Evolutionary conservation across 2,797 vertebrate genomes (phyloP).

Genomic region (Tolypeutes matacus): DNA sequence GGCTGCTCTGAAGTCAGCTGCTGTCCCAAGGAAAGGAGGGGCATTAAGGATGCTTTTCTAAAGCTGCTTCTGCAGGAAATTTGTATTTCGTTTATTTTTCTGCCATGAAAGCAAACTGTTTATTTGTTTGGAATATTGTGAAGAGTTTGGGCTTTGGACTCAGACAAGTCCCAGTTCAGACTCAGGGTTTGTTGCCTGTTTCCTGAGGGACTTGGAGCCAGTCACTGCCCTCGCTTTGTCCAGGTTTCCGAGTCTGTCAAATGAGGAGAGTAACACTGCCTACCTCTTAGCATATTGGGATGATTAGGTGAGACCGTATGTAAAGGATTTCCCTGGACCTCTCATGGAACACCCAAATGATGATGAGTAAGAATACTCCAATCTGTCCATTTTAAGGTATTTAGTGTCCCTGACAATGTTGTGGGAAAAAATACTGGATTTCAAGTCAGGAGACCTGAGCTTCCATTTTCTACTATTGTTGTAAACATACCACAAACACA

Average conservation of each 20-base stretch:
- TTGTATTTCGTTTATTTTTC: neutral
- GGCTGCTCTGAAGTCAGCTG: neutral
- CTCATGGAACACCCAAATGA: neutral
- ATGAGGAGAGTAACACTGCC: neutral
- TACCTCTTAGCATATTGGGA: neutral
- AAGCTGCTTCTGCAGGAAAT: neutral
- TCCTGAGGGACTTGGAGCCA: neutral
- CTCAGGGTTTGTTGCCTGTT: neutral
- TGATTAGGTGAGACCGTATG: neutral
- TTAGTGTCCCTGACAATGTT: neutral
- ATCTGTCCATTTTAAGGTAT: neutral
- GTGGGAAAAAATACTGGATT: neutral
- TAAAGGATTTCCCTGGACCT: no score
- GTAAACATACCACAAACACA: neutral
- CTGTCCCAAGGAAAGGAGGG: no score
- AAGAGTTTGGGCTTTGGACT: neutral
- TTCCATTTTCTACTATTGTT: neutral
- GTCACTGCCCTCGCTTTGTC: neutral
- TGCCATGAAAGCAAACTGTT: neutral
- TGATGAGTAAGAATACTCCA: neutral
- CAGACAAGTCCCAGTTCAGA: neutral
- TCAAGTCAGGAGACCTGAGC: neutral
- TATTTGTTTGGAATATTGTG: neutral
- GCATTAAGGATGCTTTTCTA: neutral
- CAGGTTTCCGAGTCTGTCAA: neutral